Conservation (phyloP, 2,888 invertebrate species). For the Microplitis manilae region DNA sequence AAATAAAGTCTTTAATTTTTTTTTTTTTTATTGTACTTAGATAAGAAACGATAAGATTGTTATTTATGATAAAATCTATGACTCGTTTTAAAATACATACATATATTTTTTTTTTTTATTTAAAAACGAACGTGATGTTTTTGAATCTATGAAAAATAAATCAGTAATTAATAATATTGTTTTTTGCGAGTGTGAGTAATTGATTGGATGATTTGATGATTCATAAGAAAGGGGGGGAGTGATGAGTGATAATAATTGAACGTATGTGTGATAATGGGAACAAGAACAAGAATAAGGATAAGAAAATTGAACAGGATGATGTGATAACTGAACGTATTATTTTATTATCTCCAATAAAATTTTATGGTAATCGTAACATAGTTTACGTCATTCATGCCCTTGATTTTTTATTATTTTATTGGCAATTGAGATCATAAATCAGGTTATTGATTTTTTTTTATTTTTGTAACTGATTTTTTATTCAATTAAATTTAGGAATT, state of each 20-base stretch:
- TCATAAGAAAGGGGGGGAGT: not conserved
- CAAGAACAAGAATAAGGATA: not conserved
- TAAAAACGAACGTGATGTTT: not conserved
- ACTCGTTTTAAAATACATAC: not conserved
- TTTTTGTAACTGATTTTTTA: too few species aligned
- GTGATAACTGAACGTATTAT: not conserved
- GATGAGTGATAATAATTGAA: not conserved
- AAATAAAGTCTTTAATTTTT: not conserved
- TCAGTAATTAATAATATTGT: too few species aligned
- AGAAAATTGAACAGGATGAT: not conserved
- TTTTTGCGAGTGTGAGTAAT: not conserved
- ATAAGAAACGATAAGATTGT: slow-evolving; percentile 34
- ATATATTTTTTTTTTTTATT: slow-evolving; percentile 1
- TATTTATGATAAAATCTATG: not conserved
- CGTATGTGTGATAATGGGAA: not conserved
- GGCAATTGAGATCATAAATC: not conserved
- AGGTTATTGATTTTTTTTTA: too few species aligned
- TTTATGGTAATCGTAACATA: not conserved
- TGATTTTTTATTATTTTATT: not conserved
- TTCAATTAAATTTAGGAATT: too few species aligned
- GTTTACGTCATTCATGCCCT: not conserved
- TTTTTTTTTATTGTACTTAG: slow-evolving; percentile 21
- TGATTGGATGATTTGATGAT: not conserved
- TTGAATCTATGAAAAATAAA: too few species aligned
- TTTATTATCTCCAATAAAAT: not conserved